Evolutionary conservation across 1,140 invertebrate genomes (phyloP).

Genomic region (Zaprionus taronus): DNA sequence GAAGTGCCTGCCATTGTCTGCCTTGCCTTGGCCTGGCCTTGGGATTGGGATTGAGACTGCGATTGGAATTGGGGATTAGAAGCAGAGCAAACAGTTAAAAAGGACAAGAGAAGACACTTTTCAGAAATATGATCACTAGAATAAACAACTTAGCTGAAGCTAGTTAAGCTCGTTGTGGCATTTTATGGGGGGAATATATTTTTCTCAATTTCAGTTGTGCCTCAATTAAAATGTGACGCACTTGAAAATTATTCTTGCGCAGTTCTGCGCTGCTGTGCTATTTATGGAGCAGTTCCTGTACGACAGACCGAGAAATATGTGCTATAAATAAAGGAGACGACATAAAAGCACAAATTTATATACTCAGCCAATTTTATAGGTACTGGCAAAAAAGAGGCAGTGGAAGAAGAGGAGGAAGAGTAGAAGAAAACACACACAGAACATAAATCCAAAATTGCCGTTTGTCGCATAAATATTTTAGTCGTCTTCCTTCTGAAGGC

Average conservation of each 20-base stretch:
- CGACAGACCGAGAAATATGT: slow-evolving; percentile 39
- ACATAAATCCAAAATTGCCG: slow-evolving; percentile 82
- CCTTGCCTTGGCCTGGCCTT: neutral
- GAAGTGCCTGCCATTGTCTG: slow-evolving; percentile 54
- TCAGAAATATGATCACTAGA: neutral
- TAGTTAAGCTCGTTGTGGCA: neutral
- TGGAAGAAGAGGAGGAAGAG: neutral
- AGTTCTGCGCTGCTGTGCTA: slow-evolving; percentile 52
- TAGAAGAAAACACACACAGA: slow-evolving; percentile 26
- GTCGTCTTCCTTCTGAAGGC: slow-evolving; percentile 34
- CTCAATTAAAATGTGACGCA: slow-evolving; percentile 64
- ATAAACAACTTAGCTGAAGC: neutral
- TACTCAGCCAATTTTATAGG: slow-evolving; percentile 59
- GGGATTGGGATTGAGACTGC: slow-evolving; percentile 3
- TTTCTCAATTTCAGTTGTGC: neutral
- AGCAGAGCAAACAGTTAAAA: neutral
- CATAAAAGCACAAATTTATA: slow-evolving; percentile 17
- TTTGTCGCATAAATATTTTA: slow-evolving; percentile 84
- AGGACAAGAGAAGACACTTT: neutral
- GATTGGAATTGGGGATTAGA: slow-evolving; percentile 12
- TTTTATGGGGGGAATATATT: neutral
- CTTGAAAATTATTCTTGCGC: slow-evolving; percentile 42
- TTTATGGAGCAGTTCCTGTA: slow-evolving; percentile 78
- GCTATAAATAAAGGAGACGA: slow-evolving; percentile 26
- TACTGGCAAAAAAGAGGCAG: slow-evolving; percentile 11